Percentiles rank a stretch among this genome's conserved stretches.
These are phyloP conservation scores for Stenoptilia bipunctidactyla DNA, from an alignment of 2,888 invertebrate species.

Conservation along the genomic window DNA sequence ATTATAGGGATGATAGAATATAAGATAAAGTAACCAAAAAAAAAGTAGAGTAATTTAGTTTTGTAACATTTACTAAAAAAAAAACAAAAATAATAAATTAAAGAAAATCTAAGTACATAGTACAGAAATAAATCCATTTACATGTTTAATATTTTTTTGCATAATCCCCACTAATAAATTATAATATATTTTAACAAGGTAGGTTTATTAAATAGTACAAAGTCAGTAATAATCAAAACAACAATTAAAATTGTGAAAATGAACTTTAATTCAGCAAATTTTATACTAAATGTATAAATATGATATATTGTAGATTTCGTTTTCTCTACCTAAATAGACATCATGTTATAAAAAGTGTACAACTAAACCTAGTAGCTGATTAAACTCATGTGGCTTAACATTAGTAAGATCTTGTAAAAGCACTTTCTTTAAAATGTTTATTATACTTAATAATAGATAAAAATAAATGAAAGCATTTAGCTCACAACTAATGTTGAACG, in stretches of 20 bases:
- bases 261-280: slow-evolving; percentile 71
- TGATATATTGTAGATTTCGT: slow-evolving; percentile 70
- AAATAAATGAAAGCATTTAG: slow-evolving; percentile 65
- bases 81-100: slow-evolving; percentile 8
- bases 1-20: too few relatives aligned
- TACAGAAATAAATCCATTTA: background rate
- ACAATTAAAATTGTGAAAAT: slow-evolving; percentile 66
- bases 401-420: slow-evolving; percentile 70
- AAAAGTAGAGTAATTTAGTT: background rate
- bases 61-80: slow-evolving; percentile 1
- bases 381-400: slow-evolving; percentile 69
- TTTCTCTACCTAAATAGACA: slow-evolving; percentile 70
- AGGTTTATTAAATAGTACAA: slow-evolving; percentile 9
- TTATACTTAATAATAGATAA: slow-evolving; percentile 69
- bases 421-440: slow-evolving; percentile 64
- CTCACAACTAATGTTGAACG: slow-evolving; percentile 62
- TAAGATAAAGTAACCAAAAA: too few relatives aligned
- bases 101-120: slow-evolving; percentile 2
- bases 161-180: background rate
- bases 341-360: slow-evolving; percentile 72
- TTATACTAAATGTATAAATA: slow-evolving; percentile 72
- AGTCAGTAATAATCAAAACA: slow-evolving; percentile 29
- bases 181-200: slow-evolving; percentile 5
- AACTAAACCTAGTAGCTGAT: slow-evolving; percentile 71
- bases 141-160: background rate